Percentiles rank a stretch among this genome's conserved stretches.
Evolutionary conservation across 2,888 invertebrate species (phyloP).

Genomic region (Pseudococcus longispinus): DNA sequence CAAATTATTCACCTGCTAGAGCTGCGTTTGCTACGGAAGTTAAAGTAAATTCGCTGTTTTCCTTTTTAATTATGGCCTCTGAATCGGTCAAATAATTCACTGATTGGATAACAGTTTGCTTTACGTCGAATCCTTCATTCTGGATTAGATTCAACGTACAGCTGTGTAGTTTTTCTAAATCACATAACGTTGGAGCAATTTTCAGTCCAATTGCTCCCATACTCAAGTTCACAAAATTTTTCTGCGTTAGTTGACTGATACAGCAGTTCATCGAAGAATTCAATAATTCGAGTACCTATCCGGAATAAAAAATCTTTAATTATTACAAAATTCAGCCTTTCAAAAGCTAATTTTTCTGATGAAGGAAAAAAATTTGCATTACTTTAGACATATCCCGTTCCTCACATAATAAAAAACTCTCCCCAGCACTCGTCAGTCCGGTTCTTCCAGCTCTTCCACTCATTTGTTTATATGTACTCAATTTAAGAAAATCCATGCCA

Average conservation of each 20-base stretch:
- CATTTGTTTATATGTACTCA: constrained; percentile 93
- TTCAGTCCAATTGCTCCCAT: constrained; percentile 74
- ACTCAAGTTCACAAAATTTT: constrained; percentile 68
- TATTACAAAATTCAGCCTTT: too few species aligned
- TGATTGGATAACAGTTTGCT: constrained; percentile 64
- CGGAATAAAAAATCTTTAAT: neutral
- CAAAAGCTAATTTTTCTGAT: too few species aligned
- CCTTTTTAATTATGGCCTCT: constrained; percentile 57
- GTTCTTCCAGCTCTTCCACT: constrained; percentile 92
- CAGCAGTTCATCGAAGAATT: constrained; percentile 74
- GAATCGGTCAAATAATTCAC: constrained; percentile 61
- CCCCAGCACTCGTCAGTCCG: constrained; percentile 82
- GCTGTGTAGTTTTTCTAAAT: constrained; percentile 4
- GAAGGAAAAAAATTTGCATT: too few species aligned
- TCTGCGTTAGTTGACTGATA: constrained; percentile 68
- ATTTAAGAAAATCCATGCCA: constrained; percentile 75
- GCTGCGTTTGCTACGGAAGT: constrained; percentile 76
- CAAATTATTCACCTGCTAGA: constrained; percentile 65
- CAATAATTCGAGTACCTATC: constrained; percentile 67
- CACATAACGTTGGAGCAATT: constrained; percentile 66
- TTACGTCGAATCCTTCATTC: neutral
- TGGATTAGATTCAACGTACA: constrained; percentile 39
- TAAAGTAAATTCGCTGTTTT: constrained; percentile 57
- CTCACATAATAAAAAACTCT: constrained; percentile 84
- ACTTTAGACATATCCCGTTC: constrained; percentile 68